Evolutionary conservation across 2,888 invertebrate genomes (phyloP).

Genomic region (Tuta absoluta): DNA sequence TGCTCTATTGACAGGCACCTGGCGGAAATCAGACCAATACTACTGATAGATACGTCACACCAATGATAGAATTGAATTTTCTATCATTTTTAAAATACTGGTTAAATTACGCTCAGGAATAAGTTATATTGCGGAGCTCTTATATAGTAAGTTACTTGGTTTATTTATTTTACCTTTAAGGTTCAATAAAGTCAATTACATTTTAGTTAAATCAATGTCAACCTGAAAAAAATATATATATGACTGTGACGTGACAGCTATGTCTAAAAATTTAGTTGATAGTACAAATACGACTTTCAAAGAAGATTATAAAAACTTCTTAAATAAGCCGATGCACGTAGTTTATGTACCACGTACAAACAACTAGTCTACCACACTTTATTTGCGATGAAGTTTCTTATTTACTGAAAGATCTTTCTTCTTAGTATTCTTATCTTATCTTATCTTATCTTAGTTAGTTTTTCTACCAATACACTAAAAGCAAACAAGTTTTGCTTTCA

Average conservation of each 20-base stretch:
- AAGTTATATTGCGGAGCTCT: not conserved
- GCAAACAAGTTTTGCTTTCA: conserved; percentile 12
- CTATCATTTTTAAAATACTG: too few relatives aligned
- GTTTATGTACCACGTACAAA: not conserved
- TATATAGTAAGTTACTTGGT: too few relatives aligned
- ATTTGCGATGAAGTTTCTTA: not conserved
- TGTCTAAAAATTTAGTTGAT: too few relatives aligned
- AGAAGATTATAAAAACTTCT: not conserved
- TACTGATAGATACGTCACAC: conserved; percentile 11
- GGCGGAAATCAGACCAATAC: conserved; percentile 44
- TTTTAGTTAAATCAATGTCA: too few relatives aligned
- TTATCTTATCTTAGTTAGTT: too few relatives aligned
- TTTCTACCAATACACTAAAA: conserved; percentile 16
- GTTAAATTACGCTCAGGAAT: not conserved
- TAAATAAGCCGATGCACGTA: not conserved
- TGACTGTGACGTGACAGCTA: too few relatives aligned
- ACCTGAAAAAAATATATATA: too few relatives aligned
- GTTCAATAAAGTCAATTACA: too few relatives aligned
- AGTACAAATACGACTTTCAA: too few relatives aligned
- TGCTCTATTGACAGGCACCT: conserved; percentile 55
- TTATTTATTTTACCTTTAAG: too few relatives aligned
- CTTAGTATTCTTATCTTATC: too few relatives aligned
- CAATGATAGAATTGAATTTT: too few relatives aligned
- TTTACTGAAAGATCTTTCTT: conserved; percentile 25
- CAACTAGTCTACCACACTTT: not conserved